These are phyloP conservation scores for Neotragus pygmaeus DNA, from an alignment of 2,113 vertebrate genomes.

Conservation along the genomic window DNA sequence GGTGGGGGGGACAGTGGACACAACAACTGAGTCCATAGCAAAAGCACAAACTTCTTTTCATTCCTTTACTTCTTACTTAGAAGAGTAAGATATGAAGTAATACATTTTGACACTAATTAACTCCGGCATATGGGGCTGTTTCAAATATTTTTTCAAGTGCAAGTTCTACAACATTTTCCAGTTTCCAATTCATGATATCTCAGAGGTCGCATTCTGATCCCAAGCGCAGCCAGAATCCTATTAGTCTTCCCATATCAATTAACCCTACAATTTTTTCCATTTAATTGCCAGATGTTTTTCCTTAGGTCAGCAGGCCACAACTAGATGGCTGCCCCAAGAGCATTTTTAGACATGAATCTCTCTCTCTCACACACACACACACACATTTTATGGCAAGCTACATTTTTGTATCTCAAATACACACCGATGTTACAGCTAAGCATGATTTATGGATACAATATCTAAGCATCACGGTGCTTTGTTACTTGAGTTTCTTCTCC, in stretches of 20 bases:
- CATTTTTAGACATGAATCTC: slow-evolving; percentile 27
- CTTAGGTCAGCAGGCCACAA: slow-evolving; percentile 51
- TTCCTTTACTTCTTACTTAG: background rate
- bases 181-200: slow-evolving; percentile 47
- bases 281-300: slow-evolving; percentile 72
- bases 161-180: slow-evolving; percentile 60
- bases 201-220: slow-evolving; percentile 63
- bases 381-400: background rate
- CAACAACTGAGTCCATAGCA: background rate
- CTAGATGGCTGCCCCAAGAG: slow-evolving; percentile 21
- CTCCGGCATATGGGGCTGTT: slow-evolving; percentile 45
- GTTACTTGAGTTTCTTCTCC: slow-evolving; percentile 35
- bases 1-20: background rate
- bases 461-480: slow-evolving; percentile 8
- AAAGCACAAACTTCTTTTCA: slow-evolving; percentile 17
- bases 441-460: slow-evolving; percentile 35
- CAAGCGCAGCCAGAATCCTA: slow-evolving; percentile 62
- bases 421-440: background rate
- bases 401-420: slow-evolving; percentile 14
- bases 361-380: background rate
- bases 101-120: slow-evolving; percentile 61
- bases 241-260: slow-evolving; percentile 71
- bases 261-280: slow-evolving; percentile 63
- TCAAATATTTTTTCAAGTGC: slow-evolving; percentile 63
- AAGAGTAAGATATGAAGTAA: background rate